Conservation (phyloP, 1,140 invertebrate species). For the fruit fly (Drosophila melanogaster) region Release_6_plus_ISO1_MT NT_033777.3:11642501-11643000, state of each 20-base stretch:
- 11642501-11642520: background rate
- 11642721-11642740: background rate
- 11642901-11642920: conserved; percentile 65
- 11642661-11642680: conserved; percentile 47
- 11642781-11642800: conserved; percentile 68
- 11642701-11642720: conserved; percentile 32
- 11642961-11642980: conserved; percentile 10
- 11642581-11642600: conserved; percentile 72
- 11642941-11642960: conserved; percentile 9
- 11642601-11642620: conserved; percentile 63
- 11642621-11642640: conserved; percentile 58
- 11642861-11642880: conserved; percentile 47
- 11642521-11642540: conserved; percentile 44
- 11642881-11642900: conserved; percentile 69
- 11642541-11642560: conserved; percentile 77
- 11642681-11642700: conserved; percentile 63
- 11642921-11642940: conserved; percentile 4
- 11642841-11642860: conserved; percentile 32
- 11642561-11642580: conserved; percentile 63
- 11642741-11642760: conserved; percentile 71
- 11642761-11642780: conserved; percentile 78
- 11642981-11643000: conserved; percentile 2
- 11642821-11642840: conserved; percentile 6
- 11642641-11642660: conserved; percentile 30
- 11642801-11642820: conserved; percentile 34